Percentiles rank a stretch among this genome's conserved stretches.
Conservation (phyloP, 1,140 invertebrate genomes). For the Drosophila yakuba region DNA sequence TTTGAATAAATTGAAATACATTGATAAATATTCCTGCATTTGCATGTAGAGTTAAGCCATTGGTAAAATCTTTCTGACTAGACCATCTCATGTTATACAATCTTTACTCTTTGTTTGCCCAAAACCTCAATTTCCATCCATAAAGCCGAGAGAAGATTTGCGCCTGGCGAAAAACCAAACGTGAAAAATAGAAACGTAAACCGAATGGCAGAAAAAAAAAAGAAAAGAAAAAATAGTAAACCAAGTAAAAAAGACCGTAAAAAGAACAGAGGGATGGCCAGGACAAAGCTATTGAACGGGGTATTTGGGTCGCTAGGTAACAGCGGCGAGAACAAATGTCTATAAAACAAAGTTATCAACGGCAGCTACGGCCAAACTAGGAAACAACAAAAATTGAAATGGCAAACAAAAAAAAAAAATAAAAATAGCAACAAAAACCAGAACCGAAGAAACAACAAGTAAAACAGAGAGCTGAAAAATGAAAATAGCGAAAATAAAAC, state of each 20-base stretch:
- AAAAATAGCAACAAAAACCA: constrained; percentile 39
- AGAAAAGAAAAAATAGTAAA: not conserved
- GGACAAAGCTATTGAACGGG: constrained; percentile 63
- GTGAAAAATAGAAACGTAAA: constrained; percentile 47
- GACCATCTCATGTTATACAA: constrained; percentile 51
- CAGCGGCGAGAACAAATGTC: constrained; percentile 74
- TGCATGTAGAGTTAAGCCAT: constrained; percentile 3
- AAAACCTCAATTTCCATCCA: constrained; percentile 1
- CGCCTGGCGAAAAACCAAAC: constrained; percentile 23
- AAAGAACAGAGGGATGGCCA: constrained; percentile 31
- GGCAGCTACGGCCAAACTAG: constrained; percentile 45
- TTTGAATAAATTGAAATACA: not conserved
- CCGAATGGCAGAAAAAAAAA: constrained; percentile 20
- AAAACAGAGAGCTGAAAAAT: constrained; percentile 44
- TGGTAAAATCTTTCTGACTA: constrained; percentile 19
- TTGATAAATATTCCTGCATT: not conserved
- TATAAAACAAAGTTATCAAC: constrained; percentile 77
- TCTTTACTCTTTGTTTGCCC: constrained; percentile 33
- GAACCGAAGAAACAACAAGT: constrained; percentile 58
- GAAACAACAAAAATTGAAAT: constrained; percentile 24
- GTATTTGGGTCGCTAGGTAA: constrained; percentile 75
- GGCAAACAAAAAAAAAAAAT: constrained; percentile 26
- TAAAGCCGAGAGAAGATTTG: constrained; percentile 54
- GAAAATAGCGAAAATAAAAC: constrained; percentile 45
- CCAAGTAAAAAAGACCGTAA: constrained; percentile 8